Base-by-base conservation (phyloP, 1,140 invertebrate genomes). In the Physella acuta region DNA sequence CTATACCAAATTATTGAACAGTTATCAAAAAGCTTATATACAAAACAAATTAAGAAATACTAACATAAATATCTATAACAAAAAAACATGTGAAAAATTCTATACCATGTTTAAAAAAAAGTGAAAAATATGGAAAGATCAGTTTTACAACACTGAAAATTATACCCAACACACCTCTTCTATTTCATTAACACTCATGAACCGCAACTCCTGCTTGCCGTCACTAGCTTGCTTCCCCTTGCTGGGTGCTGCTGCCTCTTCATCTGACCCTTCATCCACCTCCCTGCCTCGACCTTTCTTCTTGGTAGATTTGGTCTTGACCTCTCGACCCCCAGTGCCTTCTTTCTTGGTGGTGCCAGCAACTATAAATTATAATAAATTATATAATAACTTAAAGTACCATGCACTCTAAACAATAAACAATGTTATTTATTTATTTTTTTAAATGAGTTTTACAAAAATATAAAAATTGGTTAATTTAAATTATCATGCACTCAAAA, bases 221-320 rank as follows among this genome's bases (percentile, higher is more conserved):
- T 56, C 37, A 44, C 73, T 76, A 34, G 37, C 33, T 5, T 5
- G 81, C 65, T 65, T 37, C 61, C 33, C 17, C 31, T 68, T 33
- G 49, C n/a, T 26, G 44, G 14, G 62, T 33, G 88, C 90, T 49
- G 68, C 24, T 5, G 28, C 58, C 2, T 69, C 73, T 24, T 81
- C 80, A 71, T 77, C 78, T n/a, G 74, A 77, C 24, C 75, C 79
- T 1, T 69, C 73, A 17, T 86, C 86, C 33, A 82, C 80, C 11
- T 86, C 85, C 31, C 86, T 81, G n/a, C 75, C 78, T 78, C 92
- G 93, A 78, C 80, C 80, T 76, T 89, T 89, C 79, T 89, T 89
- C 78, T 98, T 98, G 0, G 92, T 92, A 5, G 94, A 92, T 84
- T 95, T 97, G 0, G 93, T 97, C 86, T 97, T 98, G 0, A 94